These are phyloP conservation scores for Psilanteris sp. DNA, from an alignment of 1,140 invertebrate genomes.

Conservation along the genomic window DNA sequence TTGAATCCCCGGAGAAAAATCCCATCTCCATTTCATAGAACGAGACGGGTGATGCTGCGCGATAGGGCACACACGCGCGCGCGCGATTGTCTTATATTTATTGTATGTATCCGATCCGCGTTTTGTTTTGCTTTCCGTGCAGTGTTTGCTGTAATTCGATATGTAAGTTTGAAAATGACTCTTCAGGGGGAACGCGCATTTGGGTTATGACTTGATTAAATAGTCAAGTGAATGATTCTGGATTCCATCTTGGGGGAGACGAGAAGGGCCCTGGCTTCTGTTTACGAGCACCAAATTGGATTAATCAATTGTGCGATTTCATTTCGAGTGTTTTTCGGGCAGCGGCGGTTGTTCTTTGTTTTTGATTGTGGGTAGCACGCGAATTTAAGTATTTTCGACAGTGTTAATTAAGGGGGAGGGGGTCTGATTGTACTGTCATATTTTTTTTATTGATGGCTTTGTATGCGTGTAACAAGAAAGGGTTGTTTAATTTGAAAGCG, in stretches of 20 bases:
- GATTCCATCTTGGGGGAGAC: slow-evolving; percentile 1
- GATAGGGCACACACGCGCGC: slow-evolving; percentile 16
- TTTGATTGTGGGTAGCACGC: too few species aligned
- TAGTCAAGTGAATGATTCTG: slow-evolving; percentile 23
- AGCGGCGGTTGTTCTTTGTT: too few species aligned
- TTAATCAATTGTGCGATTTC: too few species aligned
- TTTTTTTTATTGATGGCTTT: too few species aligned
- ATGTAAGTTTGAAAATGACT: slow-evolving; percentile 36
- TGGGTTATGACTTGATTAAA: slow-evolving; percentile 55
- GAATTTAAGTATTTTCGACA: too few species aligned
- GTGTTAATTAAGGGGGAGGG: too few species aligned
- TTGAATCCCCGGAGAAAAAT: slow-evolving; percentile 68
- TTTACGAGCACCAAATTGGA: too few species aligned
- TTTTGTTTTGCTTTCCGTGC: slow-evolving; percentile 38
- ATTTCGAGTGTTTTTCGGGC: too few species aligned
- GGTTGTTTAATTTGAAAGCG: too few species aligned
- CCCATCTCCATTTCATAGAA: slow-evolving; percentile 59
- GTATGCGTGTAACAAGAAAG: too few species aligned
- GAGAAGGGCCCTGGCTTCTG: too few species aligned
- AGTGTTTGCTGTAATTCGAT: slow-evolving; percentile 51
- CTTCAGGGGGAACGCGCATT: slow-evolving; percentile 5
- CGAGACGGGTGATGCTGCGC: slow-evolving; percentile 44
- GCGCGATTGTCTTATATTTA: slow-evolving; percentile 55
- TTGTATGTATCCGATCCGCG: slow-evolving; percentile 48
- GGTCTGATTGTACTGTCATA: too few species aligned